Percentiles rank a stretch among this genome's conserved stretches.
Conservation (phyloP, 92 coral and sea anemone species). For the Parazoanthus swiftii region DNA sequence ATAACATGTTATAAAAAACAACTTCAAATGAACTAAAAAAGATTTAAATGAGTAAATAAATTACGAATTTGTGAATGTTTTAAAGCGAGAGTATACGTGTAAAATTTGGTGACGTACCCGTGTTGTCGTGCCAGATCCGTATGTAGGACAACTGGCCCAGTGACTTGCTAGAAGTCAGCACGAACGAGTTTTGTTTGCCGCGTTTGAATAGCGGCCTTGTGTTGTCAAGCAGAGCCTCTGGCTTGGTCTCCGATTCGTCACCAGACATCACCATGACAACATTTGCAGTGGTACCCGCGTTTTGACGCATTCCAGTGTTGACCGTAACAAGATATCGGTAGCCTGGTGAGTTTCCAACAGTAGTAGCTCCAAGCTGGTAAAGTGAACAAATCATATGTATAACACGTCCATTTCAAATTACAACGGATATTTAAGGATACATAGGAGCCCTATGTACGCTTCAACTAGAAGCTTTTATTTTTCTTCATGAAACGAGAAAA, state of each 20-base stretch:
- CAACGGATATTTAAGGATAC: background rate
- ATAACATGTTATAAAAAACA: too few species aligned
- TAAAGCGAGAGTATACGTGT: background rate
- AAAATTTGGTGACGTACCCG: slow-evolving; percentile 50
- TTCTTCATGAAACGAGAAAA: too few species aligned
- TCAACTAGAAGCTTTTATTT: too few species aligned
- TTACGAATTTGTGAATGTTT: background rate
- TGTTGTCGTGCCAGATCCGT: slow-evolving; percentile 92
- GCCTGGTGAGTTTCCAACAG: slow-evolving; percentile 63
- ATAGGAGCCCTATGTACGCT: background rate
- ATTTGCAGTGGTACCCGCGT: slow-evolving; percentile 92
- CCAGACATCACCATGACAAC: slow-evolving; percentile 83
- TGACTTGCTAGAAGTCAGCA: slow-evolving; percentile 56
- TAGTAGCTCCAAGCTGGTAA: slow-evolving; percentile 84
- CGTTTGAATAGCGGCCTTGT: slow-evolving; percentile 86
- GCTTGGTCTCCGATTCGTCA: slow-evolving; percentile 79
- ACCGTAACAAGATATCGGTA: slow-evolving; percentile 71
- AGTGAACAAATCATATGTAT: background rate
- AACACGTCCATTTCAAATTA: background rate
- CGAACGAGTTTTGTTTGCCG: slow-evolving; percentile 82
- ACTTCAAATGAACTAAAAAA: background rate
- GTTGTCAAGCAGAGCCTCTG: slow-evolving; percentile 67
- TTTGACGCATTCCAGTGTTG: slow-evolving; percentile 82
- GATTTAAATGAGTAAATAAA: background rate
- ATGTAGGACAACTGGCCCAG: slow-evolving; percentile 76